A percentile compares a stretch with the other conserved stretches of the same genome.
Evolutionary conservation across 2,888 invertebrate genomes (phyloP).

Genomic region (Rutpela maculata): DNA sequence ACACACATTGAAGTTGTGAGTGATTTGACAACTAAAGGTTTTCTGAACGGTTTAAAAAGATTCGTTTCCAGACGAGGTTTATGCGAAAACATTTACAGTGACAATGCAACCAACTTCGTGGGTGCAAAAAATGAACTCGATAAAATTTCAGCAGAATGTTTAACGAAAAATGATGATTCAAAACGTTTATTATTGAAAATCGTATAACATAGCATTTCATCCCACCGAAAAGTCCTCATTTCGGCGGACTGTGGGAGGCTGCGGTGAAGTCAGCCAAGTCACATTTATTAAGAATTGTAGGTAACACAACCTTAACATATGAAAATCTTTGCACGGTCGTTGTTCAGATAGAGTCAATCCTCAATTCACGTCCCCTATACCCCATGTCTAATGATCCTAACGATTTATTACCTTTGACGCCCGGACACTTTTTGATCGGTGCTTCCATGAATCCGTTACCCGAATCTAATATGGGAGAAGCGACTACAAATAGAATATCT

Average conservation of each 20-base stretch:
- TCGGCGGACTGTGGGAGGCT: conserved; percentile 2
- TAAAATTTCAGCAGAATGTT: neutral
- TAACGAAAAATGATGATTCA: neutral
- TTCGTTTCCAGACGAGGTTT: conserved; percentile 17
- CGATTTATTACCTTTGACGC: neutral
- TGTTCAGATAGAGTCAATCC: neutral
- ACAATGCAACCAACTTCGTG: conserved; percentile 27
- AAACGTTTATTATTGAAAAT: neutral
- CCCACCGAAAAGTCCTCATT: neutral
- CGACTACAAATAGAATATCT: neutral
- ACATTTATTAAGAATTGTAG: neutral
- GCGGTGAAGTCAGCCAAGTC: conserved; percentile 1
- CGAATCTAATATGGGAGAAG: neutral
- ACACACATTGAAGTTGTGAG: neutral
- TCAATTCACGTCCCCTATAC: neutral
- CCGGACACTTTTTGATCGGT: neutral
- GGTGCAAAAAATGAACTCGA: neutral
- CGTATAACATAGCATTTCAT: neutral
- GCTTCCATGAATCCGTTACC: neutral
- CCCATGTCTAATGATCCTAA: neutral
- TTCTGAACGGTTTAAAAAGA: conserved; percentile 8
- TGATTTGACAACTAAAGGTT: neutral
- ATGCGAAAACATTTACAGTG: neutral
- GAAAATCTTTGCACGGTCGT: neutral
- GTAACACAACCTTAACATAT: neutral